Conservation (phyloP, 1,140 invertebrate genomes). For the Schlechtendalia chinensis region DNA sequence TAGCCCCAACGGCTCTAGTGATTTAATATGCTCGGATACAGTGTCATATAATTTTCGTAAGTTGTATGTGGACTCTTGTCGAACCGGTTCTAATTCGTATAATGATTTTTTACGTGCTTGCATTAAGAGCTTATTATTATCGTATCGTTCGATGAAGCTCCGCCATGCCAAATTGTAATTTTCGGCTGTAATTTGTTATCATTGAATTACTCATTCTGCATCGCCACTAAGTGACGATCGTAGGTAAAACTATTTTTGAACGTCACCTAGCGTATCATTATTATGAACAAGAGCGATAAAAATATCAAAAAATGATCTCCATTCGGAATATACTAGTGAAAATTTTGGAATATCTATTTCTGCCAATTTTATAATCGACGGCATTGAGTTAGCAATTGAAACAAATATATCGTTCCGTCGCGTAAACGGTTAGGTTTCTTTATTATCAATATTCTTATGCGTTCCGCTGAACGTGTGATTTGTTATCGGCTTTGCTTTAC, state of each 20-base stretch:
- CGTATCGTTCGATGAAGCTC: background rate
- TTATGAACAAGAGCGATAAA: background rate
- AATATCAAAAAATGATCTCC: constrained; percentile 1
- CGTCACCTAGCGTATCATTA: background rate
- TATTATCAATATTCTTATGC: too few relatives aligned
- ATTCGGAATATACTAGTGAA: background rate
- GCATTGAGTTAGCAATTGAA: too few relatives aligned
- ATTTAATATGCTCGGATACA: background rate
- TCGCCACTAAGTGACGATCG: background rate
- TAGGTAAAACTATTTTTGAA: constrained; percentile 3
- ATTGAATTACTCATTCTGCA: background rate
- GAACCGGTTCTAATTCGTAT: background rate
- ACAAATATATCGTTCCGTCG: too few relatives aligned
- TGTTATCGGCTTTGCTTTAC: too few relatives aligned
- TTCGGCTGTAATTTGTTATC: background rate
- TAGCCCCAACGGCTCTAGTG: background rate
- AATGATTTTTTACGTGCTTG: background rate
- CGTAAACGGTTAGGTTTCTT: too few relatives aligned
- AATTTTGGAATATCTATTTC: background rate
- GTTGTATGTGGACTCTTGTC: background rate
- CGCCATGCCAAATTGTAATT: constrained; percentile 10
- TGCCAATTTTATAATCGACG: background rate
- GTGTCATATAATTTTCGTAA: background rate
- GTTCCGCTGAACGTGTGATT: background rate
- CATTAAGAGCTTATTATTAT: background rate